These are phyloP conservation scores for Epinephelus coioides DNA, from an alignment of 2,797 vertebrate species.

Conservation along the genomic window DNA sequence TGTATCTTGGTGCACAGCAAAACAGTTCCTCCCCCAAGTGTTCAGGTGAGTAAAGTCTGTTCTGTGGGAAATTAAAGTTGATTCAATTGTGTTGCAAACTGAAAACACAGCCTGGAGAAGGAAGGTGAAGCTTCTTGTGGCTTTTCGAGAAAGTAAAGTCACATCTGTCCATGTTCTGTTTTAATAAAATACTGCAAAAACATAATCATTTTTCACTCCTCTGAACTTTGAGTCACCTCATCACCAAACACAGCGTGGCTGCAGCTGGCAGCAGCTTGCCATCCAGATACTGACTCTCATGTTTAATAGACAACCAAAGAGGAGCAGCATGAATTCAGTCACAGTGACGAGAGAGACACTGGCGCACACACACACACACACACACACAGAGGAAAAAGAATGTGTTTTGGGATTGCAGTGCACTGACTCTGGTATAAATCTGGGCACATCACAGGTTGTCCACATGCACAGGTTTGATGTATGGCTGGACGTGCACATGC, in stretches of 20 bases:
- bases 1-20: too few relatives aligned
- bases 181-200: background rate
- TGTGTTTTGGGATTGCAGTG: constrained; percentile 18
- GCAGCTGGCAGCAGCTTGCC: constrained; percentile 41
- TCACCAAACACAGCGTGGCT: constrained; percentile 42
- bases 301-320: constrained; percentile 64
- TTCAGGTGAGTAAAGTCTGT: too few relatives aligned
- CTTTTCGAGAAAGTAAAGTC: background rate
- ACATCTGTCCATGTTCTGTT: constrained; percentile 11
- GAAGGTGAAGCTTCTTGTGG: background rate
- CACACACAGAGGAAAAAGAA: constrained; percentile 9
- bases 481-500: background rate
- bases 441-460: constrained; percentile 9
- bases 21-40: too few relatives aligned
- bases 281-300: constrained; percentile 42
- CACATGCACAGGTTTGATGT: background rate
- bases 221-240: constrained; percentile 55
- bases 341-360: constrained; percentile 33
- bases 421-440: constrained; percentile 36
- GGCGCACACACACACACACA: background rate
- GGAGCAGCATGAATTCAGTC: constrained; percentile 63
- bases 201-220: constrained; percentile 35
- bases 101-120: background rate
- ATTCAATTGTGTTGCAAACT: background rate
- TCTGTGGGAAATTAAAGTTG: too few relatives aligned